Evolutionary conservation across 2,113 vertebrate genomes (phyloP), one percentile per base, ranked within the genome.

Genomic region (Cryptoleucopteryx plumbea): DNA sequence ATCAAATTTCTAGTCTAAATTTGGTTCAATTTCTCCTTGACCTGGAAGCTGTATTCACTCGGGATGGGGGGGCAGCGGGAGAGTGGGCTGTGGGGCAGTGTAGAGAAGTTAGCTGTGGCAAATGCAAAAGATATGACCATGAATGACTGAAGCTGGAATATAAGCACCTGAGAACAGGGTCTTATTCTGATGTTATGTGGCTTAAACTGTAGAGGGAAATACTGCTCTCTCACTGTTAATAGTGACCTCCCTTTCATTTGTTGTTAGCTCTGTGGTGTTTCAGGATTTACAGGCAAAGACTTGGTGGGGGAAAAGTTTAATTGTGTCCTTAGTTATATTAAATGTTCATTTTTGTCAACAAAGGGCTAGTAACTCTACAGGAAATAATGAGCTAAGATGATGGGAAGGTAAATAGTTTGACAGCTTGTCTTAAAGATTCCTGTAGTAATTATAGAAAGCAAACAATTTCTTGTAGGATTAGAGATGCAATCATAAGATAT

Each of bases 11-110:
- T 65, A 31, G 23, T 36, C 42, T 86, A 78, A 71, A 66, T 92
- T 79, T 48, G 3, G 6, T 78, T 86, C 25, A 21, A 4, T 91
- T 90, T 90, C 18, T 89, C 59, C n/a, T 79, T 74, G 56, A 62
- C 16, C 20, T 71, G 14, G 32, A 78, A 66, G 32, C 27, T 74
- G 4, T 79, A 32, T 71, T 85, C 42, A 63, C 16, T 55, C 29
- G 18, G 34, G 7, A 25, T 11, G 7, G 48, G 50, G 4, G 9
- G 8, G 29, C 10, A 9, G 34, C 8, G 8, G 19, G 45, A 19
- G 13, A n/a, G 19, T 7, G 40, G 26, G 21, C 22, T 3, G n/a
- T 16, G 5, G 3, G 4, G 3, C 17, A 66, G 4, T 3, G 1
- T 58, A 52, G 14, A 63, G 43, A 50, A 62, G 17, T 75, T 74